A percentile compares a stretch with the other conserved stretches of the same genome.
Evolutionary conservation across 2,797 vertebrate species (phyloP).

Genomic region (Pygocentrus nattereri): DNA sequence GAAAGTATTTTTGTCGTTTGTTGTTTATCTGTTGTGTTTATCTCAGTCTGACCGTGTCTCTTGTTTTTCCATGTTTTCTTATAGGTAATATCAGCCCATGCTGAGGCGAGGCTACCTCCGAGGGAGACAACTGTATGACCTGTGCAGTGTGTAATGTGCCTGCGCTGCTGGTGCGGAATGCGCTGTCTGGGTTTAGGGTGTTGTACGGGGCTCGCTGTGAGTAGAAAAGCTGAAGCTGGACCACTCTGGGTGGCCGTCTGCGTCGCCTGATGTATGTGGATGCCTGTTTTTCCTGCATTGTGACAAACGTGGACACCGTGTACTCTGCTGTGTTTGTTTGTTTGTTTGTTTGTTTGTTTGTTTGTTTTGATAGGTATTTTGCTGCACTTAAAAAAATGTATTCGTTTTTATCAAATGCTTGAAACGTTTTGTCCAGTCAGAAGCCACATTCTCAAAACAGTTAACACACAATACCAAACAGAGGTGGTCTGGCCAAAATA

Average conservation of each 20-base stretch:
- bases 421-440: too few species aligned
- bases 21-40: too few species aligned
- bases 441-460: too few species aligned
- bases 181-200: constrained; percentile 60
- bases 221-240: background rate
- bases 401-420: too few species aligned
- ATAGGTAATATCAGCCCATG: constrained; percentile 58
- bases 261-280: constrained; percentile 50
- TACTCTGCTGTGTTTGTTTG: too few species aligned
- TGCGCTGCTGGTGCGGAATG: constrained; percentile 73
- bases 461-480: too few species aligned
- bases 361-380: too few species aligned
- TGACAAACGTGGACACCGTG: too few species aligned
- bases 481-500: too few species aligned
- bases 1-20: constrained; percentile 24
- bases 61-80: constrained; percentile 13
- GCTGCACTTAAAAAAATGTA: too few species aligned
- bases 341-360: too few species aligned
- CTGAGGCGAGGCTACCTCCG: constrained; percentile 64
- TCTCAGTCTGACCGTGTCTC: constrained; percentile 17
- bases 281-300: constrained; percentile 55
- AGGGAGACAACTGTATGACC: constrained; percentile 74
- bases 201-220: constrained; percentile 18
- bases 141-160: constrained; percentile 74
- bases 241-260: background rate